Evolutionary conservation across 1,140 invertebrate genomes (phyloP), one percentile per base, ranked within the genome.

Genomic region (Drosophila serrata): DNA sequence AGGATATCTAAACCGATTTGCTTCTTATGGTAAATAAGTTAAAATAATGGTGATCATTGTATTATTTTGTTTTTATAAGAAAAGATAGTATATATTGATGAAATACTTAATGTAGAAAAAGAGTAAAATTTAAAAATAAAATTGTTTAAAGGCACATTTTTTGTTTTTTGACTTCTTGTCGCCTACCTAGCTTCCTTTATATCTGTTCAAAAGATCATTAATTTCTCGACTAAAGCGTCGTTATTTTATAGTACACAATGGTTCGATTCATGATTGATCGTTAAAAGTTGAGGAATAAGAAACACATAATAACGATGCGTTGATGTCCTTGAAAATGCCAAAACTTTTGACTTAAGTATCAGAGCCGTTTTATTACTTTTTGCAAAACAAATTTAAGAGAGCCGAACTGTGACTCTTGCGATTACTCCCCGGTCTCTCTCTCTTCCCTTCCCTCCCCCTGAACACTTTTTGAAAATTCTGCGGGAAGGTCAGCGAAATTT

Each of bases 401-500:
- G 43, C n/a, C 42, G 27, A 59, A 15, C 57, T 39, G 6, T 6
- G 11, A 19, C 27, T 37, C 37, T 11, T 12, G 37, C 31, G 9
- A 39, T 19, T n/a, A 17, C 19, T 59, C 35, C 29, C 27, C 40
- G 46, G 45, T 53, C 53, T 49, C 48, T 53, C 53, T 49, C 49
- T 53, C 56, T 59, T 35, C 11, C 24, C 13, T 6, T 27, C 9
- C 33, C 42, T 33, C 17, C 33, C 48, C 7, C 40, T 13, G 35
- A 68, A 9, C 22, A 22, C 12, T 46, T 33, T 75, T 37, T 6
- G 33, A 27, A 75, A 79, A 75, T 60, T 73, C 67, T 82, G 63
- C 73, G 59, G 80, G 84, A 77, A 84, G 84, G 84, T 87, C 84
- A 88, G 72, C 63, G 27, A 79, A 77, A 68, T 72, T 82, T 27